Evolutionary conservation across 2,797 vertebrate genomes (phyloP), one percentile per base, ranked within the genome.

Genomic region (Uromys caudimaculatus): DNA sequence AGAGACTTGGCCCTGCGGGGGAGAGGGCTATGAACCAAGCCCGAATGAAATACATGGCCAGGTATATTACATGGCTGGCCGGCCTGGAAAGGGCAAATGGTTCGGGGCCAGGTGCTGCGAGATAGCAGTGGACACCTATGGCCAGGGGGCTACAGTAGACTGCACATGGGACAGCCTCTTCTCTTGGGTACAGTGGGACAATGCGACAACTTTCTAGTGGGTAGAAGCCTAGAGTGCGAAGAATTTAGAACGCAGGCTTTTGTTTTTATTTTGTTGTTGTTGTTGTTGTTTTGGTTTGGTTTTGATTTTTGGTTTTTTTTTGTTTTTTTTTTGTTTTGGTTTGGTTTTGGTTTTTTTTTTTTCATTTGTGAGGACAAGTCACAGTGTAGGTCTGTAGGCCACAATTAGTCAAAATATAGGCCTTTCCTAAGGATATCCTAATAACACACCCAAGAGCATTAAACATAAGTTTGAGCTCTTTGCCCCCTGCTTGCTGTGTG

Each of bases 171-270:
- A 27, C 9, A 7, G 27, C 67, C 41, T 35, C 58, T 21, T 35
- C 35, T 47, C 47, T 16, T 7, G 3, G 32, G 32, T 41, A n/a
- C 5, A 0, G 0, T 16, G 29, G 23, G 35, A 29, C 58, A 16
- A 0, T 35, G 54, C 41, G 62, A 6, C 32, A 77, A 8, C 11
- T 82, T 89, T 21, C 84, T 82, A 38, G 35, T 44, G 32, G 82
- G 4, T 44, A 27, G 83, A 85, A 83, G 50, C 54, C 60, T 13
- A 56, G 52, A 38, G 75, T 75, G 12, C 7, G 41, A 11, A 62
- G n/a, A 41, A 17, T 67, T 96, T 82, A 64, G 50, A 23, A 88
- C 54, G 38, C 56, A 8, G 60, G 2, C 78, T 5, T 60, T 54
- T 6, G 32, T 14, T 35, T 85, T 90, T 89, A 6, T 14, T 67